Conservation (phyloP, 2,888 invertebrate genomes). For the Pomacea canaliculata region DNA sequence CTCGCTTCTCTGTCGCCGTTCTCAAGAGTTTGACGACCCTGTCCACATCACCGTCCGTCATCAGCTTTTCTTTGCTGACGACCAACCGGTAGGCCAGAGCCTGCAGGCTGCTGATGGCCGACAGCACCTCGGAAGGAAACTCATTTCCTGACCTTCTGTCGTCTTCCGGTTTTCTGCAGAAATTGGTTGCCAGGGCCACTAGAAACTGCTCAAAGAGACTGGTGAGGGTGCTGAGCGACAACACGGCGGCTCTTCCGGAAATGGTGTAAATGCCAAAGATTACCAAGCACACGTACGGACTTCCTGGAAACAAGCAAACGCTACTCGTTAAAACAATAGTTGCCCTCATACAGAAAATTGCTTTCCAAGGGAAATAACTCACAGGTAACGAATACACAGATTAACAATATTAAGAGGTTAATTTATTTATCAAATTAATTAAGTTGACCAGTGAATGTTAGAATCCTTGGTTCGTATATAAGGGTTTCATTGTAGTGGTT, state of each 20-base stretch:
- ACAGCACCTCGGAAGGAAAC: conserved; percentile 38
- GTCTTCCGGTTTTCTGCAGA: conserved; percentile 37
- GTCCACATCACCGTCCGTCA: neutral
- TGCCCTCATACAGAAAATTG: too few species aligned
- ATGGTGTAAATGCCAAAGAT: conserved; percentile 41
- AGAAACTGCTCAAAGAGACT: conserved; percentile 48
- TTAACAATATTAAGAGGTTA: too few species aligned
- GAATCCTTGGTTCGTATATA: too few species aligned
- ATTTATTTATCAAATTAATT: too few species aligned
- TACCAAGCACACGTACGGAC: conserved; percentile 43
- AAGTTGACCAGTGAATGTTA: too few species aligned
- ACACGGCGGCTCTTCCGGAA: conserved; percentile 36
- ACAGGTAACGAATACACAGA: too few species aligned
- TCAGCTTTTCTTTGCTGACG: conserved; percentile 4
- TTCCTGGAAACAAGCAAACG: conserved; percentile 31
- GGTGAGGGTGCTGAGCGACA: conserved; percentile 43
- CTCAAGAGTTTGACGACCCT: neutral
- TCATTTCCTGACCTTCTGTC: conserved; percentile 26
- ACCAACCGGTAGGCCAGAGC: conserved; percentile 9
- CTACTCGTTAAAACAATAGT: neutral
- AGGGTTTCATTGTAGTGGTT: too few species aligned
- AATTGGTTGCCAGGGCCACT: conserved; percentile 47
- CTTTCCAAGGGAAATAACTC: too few species aligned
- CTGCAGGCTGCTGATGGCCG: conserved; percentile 19
- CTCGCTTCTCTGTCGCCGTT: neutral